Percentiles rank a stretch among this genome's conserved stretches.
Evolutionary conservation across 1,140 invertebrate species (phyloP).

Genomic region (Caenorhabditis tropicalis): DNA sequence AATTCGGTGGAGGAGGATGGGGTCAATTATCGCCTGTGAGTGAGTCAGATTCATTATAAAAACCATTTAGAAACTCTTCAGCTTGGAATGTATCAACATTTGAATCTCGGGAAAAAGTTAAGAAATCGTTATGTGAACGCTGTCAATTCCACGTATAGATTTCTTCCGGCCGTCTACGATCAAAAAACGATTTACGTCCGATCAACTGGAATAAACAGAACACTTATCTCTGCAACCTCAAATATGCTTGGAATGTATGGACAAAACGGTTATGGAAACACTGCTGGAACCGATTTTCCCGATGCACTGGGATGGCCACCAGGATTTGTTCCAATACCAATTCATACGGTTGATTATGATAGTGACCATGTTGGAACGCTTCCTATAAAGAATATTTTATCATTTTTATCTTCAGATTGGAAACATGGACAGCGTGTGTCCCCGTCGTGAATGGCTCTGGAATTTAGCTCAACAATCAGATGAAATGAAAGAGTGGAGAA

Average conservation of each 20-base stretch:
- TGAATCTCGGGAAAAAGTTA: neutral
- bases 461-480: slow-evolving; percentile 16
- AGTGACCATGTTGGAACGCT: slow-evolving; percentile 38
- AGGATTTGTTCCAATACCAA: slow-evolving; percentile 50
- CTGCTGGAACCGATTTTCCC: slow-evolving; percentile 26
- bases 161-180: neutral
- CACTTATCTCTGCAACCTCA: slow-evolving; percentile 37
- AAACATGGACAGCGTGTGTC: slow-evolving; percentile 45
- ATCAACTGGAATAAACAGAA: slow-evolving; percentile 43
- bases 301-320: slow-evolving; percentile 29
- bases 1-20: slow-evolving; percentile 50
- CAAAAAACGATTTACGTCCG: slow-evolving; percentile 43
- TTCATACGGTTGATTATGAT: slow-evolving; percentile 53
- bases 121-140: neutral
- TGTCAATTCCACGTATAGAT: neutral
- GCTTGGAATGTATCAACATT: slow-evolving; percentile 27
- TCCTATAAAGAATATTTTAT: neutral
- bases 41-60: neutral
- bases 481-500: slow-evolving; percentile 26
- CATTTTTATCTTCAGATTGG: slow-evolving; percentile 21
- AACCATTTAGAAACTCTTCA: neutral
- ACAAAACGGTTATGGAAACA: neutral
- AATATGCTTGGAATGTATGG: slow-evolving; percentile 52
- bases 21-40: slow-evolving; percentile 51
- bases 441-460: slow-evolving; percentile 37